A percentile compares a stretch with the other conserved stretches of the same genome.
Conservation (phyloP, 2,797 vertebrate genomes). For the Neopelma chrysocephalum region DNA sequence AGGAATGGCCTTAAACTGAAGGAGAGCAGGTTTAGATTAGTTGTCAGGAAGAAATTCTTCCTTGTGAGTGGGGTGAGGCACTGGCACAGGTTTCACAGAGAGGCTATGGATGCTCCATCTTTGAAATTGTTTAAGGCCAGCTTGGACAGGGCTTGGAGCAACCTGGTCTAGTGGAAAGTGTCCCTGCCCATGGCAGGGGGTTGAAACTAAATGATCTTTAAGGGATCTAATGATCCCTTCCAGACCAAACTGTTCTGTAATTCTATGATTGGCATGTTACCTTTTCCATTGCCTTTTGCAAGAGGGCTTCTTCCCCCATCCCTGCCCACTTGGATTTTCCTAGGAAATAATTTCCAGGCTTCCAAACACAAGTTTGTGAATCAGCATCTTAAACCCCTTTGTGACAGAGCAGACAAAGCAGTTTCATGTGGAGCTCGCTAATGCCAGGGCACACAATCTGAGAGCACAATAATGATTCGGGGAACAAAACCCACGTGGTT, state of each 20-base stretch:
- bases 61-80: background rate
- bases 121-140: background rate
- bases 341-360: background rate
- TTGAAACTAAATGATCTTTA: background rate
- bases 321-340: background rate
- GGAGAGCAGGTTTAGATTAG: background rate
- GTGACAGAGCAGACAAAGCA: background rate
- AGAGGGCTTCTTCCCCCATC: background rate
- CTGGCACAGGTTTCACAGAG: background rate
- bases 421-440: background rate
- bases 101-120: background rate
- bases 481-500: background rate
- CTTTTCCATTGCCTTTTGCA: background rate
- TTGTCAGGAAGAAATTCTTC: background rate
- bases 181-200: background rate
- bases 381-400: conserved; percentile 5
- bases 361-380: background rate
- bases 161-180: background rate
- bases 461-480: background rate
- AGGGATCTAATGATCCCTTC: background rate
- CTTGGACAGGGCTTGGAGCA: background rate
- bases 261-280: background rate
- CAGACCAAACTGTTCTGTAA: background rate
- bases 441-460: background rate
- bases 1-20: background rate